Conservation (phyloP, 1,140 invertebrate genomes). For the Leptinotarsa texana region DNA sequence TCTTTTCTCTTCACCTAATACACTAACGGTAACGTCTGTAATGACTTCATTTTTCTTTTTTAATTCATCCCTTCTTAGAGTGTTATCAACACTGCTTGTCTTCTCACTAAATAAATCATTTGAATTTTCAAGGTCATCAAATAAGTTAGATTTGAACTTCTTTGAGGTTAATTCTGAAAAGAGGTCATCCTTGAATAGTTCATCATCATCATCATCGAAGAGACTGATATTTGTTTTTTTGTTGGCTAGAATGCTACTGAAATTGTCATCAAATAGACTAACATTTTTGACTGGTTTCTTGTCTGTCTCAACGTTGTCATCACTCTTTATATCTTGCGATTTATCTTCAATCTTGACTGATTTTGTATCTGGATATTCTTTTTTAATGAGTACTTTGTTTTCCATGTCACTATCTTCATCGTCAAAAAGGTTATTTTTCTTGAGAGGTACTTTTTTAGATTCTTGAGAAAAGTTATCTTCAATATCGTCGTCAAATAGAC, state of each 20-base stretch:
- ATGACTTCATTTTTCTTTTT: background rate
- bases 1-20: background rate
- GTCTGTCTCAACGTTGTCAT: background rate
- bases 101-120: constrained; percentile 13
- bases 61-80: background rate
- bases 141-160: constrained; percentile 34
- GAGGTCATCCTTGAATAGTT: constrained; percentile 46
- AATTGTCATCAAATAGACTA: constrained; percentile 36
- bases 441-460: constrained; percentile 25
- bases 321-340: background rate
- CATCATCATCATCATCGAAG: constrained; percentile 53
- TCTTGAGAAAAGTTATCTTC: constrained; percentile 2
- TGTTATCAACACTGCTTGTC: background rate
- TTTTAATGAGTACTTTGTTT: background rate
- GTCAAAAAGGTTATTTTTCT: constrained; percentile 50
- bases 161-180: constrained; percentile 33
- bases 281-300: constrained; percentile 14
- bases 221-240: constrained; percentile 35
- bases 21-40: background rate
- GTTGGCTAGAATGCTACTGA: constrained; percentile 16
- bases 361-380: background rate
- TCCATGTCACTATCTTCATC: constrained; percentile 46
- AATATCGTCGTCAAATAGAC: constrained; percentile 30
- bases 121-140: constrained; percentile 28
- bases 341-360: constrained; percentile 3